phyloP scores from a whole-genome alignment of 2,113 vertebrate species.

The human region DNA sequence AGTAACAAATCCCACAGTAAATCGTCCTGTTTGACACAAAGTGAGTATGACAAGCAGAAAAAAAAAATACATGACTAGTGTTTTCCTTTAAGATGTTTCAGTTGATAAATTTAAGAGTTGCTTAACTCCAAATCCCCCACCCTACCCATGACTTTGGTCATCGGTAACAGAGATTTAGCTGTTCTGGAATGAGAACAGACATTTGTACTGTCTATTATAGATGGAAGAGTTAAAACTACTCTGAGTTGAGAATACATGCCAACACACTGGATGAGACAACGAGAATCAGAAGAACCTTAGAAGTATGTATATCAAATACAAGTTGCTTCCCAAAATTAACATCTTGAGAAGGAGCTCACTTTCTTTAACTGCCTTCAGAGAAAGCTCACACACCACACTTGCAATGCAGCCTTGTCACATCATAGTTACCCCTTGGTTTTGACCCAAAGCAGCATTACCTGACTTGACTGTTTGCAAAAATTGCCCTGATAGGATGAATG shows the following conservation, averaged over 20 bases:
- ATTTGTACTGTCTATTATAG: background rate
- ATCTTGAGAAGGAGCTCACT: conserved; percentile 4
- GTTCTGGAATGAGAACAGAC: conserved; percentile 55
- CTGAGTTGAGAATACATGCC: conserved; percentile 20
- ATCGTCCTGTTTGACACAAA: conserved; percentile 85
- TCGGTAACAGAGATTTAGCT: conserved; percentile 64
- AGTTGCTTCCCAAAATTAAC: conserved; percentile 14
- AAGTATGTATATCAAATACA: background rate
- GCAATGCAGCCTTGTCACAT: background rate
- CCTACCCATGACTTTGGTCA: conserved; percentile 73
- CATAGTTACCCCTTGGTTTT: background rate
- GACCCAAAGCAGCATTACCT: background rate
- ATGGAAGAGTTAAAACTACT: conserved; percentile 50
- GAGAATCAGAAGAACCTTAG: conserved; percentile 35
- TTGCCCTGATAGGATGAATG: background rate
- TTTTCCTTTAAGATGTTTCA: conserved; percentile 85
- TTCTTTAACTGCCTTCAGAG: background rate
- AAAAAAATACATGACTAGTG: conserved; percentile 85
- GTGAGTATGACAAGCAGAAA: conserved; percentile 87
- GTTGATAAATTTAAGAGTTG: conserved; percentile 82
- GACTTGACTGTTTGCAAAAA: conserved; percentile 6
- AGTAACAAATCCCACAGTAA: conserved; percentile 89
- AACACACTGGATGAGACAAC: background rate
- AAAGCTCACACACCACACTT: background rate
- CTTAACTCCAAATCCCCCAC: conserved; percentile 21